Percentiles rank a stretch among this genome's conserved stretches.
Evolutionary conservation across 2,113 vertebrate genomes (phyloP).

Genomic region (Girardinichthys multiradiatus): DNA sequence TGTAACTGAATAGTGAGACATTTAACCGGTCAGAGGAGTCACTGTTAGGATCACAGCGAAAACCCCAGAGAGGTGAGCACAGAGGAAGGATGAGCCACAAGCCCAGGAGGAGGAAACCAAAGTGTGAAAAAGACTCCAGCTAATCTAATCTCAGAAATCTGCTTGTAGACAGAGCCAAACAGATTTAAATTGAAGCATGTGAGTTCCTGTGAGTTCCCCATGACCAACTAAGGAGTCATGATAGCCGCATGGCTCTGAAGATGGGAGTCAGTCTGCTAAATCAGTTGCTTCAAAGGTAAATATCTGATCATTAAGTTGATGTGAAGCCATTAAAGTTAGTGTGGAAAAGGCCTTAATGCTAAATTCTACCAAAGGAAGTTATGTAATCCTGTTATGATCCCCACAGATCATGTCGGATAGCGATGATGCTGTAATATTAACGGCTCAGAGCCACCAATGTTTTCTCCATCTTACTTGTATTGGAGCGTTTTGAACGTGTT

Average conservation of each 20-base stretch:
- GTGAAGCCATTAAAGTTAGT: not conserved
- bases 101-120: constrained; percentile 38
- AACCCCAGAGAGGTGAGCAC: constrained; percentile 50
- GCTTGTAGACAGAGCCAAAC: not conserved
- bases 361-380: not conserved
- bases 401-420: not conserved
- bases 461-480: not conserved
- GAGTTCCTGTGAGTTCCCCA: not conserved
- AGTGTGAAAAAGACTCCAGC: constrained; percentile 8
- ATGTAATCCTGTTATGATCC: not conserved
- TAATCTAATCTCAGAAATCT: constrained; percentile 5
- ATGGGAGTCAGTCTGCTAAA: not conserved
- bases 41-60: too few species aligned
- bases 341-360: not conserved
- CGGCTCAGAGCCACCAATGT: too few species aligned
- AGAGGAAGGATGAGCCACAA: constrained; percentile 18
- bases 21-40: constrained; percentile 19
- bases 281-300: not conserved
- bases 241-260: not conserved
- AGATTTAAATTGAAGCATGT: not conserved
- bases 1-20: too few species aligned
- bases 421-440: not conserved
- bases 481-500: not conserved
- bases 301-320: not conserved
- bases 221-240: not conserved